These are phyloP conservation scores for Haemorhous mexicanus DNA, from an alignment of 2,113 vertebrate species.

Conservation along the genomic window DNA sequence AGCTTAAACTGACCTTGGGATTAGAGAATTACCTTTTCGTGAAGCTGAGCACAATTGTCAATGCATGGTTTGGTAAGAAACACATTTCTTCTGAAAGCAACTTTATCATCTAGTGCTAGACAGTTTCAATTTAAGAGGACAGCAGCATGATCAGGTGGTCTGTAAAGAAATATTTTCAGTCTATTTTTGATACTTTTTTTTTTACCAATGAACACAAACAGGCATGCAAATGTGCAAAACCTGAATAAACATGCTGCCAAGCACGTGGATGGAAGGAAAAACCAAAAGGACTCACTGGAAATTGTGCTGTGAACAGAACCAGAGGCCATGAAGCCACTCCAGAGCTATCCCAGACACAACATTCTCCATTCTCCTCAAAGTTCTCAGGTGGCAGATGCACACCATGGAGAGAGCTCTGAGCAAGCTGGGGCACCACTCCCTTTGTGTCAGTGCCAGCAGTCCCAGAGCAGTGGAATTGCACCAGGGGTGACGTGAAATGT, in stretches of 20 bases:
- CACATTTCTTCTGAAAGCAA: background rate
- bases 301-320: background rate
- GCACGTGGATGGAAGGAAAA: background rate
- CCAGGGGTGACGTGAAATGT: background rate
- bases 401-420: background rate
- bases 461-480: background rate
- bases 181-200: background rate
- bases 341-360: fast-evolving
- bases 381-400: background rate
- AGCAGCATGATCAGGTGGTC: background rate
- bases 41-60: background rate
- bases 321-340: background rate
- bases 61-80: background rate
- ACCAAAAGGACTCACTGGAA: background rate
- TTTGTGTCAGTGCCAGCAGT: background rate
- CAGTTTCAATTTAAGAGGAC: background rate
- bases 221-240: background rate
- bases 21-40: background rate
- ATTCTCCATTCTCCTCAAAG: background rate
- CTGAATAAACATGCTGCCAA: background rate
- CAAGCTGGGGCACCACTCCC: background rate
- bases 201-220: background rate
- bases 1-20: background rate
- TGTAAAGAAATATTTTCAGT: background rate
- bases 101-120: background rate